These are phyloP conservation scores for Plotosus lineatus DNA, from an alignment of 2,113 vertebrate genomes.

Conservation along the genomic window DNA sequence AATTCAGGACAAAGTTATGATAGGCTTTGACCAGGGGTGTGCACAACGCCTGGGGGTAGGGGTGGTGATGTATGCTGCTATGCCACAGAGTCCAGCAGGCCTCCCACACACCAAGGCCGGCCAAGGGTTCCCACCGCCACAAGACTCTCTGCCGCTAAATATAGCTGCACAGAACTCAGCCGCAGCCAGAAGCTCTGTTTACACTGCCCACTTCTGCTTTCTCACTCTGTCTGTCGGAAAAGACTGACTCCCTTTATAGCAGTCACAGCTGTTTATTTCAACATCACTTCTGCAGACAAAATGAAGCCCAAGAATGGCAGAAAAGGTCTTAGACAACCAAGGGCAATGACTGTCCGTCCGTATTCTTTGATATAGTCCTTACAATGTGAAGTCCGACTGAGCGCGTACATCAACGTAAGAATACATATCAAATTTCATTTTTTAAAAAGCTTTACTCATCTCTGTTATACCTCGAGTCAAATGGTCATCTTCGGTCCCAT, in stretches of 20 bases:
- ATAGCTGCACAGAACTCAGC: constrained; percentile 47
- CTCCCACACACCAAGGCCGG: constrained; percentile 55
- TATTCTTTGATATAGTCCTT: not conserved
- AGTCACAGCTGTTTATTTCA: constrained; percentile 24
- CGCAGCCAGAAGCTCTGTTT: constrained; percentile 39
- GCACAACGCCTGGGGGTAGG: constrained; percentile 40
- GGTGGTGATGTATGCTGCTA: constrained; percentile 17
- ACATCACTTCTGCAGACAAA: constrained; percentile 31
- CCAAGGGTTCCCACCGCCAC: constrained; percentile 61
- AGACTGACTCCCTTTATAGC: constrained; percentile 32
- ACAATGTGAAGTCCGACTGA: not conserved
- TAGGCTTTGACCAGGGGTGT: constrained; percentile 36
- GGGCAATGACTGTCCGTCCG: not conserved
- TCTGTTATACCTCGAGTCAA: not conserved
- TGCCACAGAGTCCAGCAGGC: constrained; percentile 49
- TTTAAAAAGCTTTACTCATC: constrained; percentile 12
- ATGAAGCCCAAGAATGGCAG: constrained; percentile 5
- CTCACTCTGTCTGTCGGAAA: constrained; percentile 33
- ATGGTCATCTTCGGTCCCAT: not conserved
- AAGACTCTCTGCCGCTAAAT: constrained; percentile 54
- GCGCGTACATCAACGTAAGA: constrained; percentile 1
- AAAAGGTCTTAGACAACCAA: constrained; percentile 7
- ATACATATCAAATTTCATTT: not conserved
- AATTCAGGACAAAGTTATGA: constrained; percentile 52
- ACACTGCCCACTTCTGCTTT: constrained; percentile 36